These are phyloP conservation scores for Rhabdornis inornatus DNA, from an alignment of 2,113 vertebrate species.

Conservation along the genomic window DNA sequence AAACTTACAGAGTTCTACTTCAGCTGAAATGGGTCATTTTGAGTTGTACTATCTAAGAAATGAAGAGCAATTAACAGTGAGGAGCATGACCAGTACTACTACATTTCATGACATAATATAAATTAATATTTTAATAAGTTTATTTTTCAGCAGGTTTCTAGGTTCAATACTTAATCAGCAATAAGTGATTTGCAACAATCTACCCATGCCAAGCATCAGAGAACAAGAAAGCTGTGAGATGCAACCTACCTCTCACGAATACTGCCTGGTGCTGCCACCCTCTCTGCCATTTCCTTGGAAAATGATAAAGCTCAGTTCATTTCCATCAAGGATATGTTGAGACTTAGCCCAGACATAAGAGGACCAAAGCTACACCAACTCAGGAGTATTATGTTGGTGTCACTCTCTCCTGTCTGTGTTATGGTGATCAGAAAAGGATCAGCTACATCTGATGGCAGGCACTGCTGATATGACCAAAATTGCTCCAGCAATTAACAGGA, in stretches of 20 bases:
- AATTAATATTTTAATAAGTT: not conserved
- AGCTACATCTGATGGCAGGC: not conserved
- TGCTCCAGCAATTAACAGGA: not conserved
- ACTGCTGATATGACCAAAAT: not conserved
- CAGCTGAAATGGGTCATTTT: not conserved
- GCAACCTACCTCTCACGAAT: not conserved
- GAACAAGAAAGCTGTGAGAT: not conserved
- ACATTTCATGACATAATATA: not conserved
- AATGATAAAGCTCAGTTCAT: not conserved
- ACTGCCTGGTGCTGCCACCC: not conserved
- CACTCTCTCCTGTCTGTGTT: not conserved
- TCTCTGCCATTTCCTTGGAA: accelerated
- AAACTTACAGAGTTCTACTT: not conserved
- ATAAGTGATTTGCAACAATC: not conserved
- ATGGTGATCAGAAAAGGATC: not conserved
- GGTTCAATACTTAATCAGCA: not conserved
- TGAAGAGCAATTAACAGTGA: not conserved
- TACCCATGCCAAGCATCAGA: not conserved
- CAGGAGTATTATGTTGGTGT: not conserved
- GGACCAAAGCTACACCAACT: not conserved
- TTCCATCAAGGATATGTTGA: not conserved
- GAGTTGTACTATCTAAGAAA: not conserved
- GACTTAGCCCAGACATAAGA: not conserved
- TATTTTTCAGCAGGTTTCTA: not conserved
- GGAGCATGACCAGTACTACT: not conserved